Evolutionary conservation across 64 coral and sea anemone genomes (phyloP).

Genomic region (Dendronephthya gigantea): DNA sequence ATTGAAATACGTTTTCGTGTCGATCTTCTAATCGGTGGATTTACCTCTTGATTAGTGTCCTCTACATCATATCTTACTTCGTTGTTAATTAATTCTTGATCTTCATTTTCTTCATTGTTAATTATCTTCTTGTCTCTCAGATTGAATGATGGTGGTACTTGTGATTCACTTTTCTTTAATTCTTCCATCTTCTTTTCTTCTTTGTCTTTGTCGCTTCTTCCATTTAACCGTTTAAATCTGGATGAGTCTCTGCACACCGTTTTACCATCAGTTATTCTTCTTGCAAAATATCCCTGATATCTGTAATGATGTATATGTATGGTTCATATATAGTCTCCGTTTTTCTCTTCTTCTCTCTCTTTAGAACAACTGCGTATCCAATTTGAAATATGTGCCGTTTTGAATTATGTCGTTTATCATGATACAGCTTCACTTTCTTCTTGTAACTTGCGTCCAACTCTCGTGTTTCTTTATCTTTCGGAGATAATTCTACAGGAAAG

Average conservation of each 20-base stretch:
- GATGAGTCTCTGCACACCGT: conserved; percentile 3
- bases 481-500: not conserved
- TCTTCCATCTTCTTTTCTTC: not conserved
- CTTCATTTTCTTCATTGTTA: not conserved
- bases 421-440: not conserved
- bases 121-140: not conserved
- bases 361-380: no score
- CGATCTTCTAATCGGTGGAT: not conserved
- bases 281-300: not conserved
- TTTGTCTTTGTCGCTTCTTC: not conserved
- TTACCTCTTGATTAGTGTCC: not conserved
- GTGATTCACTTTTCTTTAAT: not conserved
- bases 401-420: not conserved
- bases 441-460: no score
- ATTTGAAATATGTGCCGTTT: not conserved
- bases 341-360: not conserved
- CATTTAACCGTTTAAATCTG: not conserved
- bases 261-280: not conserved
- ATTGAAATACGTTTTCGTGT: not conserved
- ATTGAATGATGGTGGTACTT: not conserved
- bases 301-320: not conserved
- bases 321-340: not conserved
- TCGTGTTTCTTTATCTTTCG: no score
- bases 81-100: not conserved
- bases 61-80: not conserved